These are phyloP conservation scores for Brachyalestes nurse DNA, from an alignment of 2,797 vertebrate species.

Conservation along the genomic window DNA sequence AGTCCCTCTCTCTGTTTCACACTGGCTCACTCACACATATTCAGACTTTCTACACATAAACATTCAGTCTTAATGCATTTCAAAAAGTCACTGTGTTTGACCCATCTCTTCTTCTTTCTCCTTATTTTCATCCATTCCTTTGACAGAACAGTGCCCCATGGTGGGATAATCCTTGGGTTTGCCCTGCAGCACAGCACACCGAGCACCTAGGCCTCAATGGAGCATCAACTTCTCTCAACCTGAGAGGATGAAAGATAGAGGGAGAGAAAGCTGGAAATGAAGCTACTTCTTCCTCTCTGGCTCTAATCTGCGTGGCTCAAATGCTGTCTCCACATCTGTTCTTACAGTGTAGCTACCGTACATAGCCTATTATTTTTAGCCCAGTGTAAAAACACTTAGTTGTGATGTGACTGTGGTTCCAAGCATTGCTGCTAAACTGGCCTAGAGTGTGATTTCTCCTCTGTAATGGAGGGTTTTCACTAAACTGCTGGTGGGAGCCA, in stretches of 20 bases:
- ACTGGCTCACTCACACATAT: background rate
- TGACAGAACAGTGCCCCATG: background rate
- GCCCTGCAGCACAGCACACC: background rate
- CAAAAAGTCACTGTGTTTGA: background rate
- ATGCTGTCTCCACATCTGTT: background rate
- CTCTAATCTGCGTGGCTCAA: background rate
- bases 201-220: background rate
- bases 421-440: background rate
- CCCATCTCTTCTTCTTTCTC: background rate
- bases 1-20: background rate
- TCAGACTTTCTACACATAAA: background rate
- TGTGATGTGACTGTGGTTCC: background rate
- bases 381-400: background rate
- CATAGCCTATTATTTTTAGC: background rate
- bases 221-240: background rate
- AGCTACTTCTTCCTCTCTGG: background rate
- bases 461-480: background rate
- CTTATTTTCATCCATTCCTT: background rate
- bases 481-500: background rate
- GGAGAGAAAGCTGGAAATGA: background rate
- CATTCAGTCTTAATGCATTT: background rate
- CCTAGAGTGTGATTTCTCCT: background rate
- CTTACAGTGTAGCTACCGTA: background rate
- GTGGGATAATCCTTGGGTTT: background rate
- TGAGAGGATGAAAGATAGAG: background rate